Evolutionary conservation across 2,888 invertebrate species (phyloP), one percentile per base, ranked within the genome.

Genomic region (Nemoura dubitans): DNA sequence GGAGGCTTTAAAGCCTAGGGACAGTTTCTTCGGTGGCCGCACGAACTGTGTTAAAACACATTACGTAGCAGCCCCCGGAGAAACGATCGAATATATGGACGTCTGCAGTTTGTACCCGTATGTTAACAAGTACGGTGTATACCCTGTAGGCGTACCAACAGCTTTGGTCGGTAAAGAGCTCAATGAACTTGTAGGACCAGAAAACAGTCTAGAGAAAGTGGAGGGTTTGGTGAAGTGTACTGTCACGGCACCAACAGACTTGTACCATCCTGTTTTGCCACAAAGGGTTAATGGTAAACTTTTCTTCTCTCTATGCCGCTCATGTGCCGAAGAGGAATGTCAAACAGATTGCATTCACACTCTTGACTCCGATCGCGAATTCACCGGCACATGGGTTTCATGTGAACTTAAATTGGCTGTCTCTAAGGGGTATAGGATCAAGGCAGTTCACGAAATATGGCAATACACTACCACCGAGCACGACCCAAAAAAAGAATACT

Each of bases 351-450:
- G 21, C 36, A 29, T 10, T 10, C 36, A 36, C 36, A 36, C 36
- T 10, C 5, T 6, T 10, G 36, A 36, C 5, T 6, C 3, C 36
- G 5, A 30, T 16, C 88, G 90, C 26, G 29, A 85, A 5, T 86
- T 91, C 2, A 86, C 81, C 0, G 90, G 91, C 7, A 90, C 90
- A 0, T 91, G 90, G 90, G 90, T 91, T 26, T 89, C 89, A 0
- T 90, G 90, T 25, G 91, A 91, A 88, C 82, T 92, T 0, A 36
- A 89, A 42, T 90, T 89, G 87, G 91, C 91, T 6, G 29, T 29
- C 21, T 21, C 16, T 5, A 21, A 3, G 25, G 82, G 82, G 2
- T 82, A 82, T 21, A 82, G 21, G 21, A 21, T 82, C 0, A 0
- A 21, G 6, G 30, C 14, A 0, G 3, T 82, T 0, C 25, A 82